A percentile compares a stretch with the other conserved stretches of the same genome.
phyloP scores from a whole-genome alignment of 2,113 vertebrate genomes.

The Ahaetulla prasina region DNA sequence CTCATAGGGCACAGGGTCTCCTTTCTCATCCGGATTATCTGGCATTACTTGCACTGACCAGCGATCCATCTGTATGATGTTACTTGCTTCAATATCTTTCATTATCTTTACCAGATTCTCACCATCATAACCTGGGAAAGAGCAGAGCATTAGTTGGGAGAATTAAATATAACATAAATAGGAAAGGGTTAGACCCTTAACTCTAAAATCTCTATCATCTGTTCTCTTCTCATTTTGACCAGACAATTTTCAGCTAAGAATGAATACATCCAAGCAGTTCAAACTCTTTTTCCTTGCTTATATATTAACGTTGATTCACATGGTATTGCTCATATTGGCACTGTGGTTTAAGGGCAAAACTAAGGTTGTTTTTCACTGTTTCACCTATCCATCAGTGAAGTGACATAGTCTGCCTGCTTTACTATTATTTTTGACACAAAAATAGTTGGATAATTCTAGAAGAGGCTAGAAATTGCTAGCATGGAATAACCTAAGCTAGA shows the following conservation, averaged over 20 bases:
- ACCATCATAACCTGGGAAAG: conserved; percentile 81
- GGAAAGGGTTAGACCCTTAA: too few relatives aligned
- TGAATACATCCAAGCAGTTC: not conserved
- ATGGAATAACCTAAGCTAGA: not conserved
- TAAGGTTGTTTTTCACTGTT: not conserved
- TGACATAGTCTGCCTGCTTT: not conserved
- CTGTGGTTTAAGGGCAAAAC: not conserved
- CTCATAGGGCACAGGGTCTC: conserved; percentile 88
- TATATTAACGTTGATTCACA: not conserved
- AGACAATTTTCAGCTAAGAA: not conserved
- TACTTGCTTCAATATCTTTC: conserved; percentile 78
- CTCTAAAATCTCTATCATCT: not conserved
- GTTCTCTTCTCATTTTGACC: not conserved
- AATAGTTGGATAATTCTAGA: not conserved
- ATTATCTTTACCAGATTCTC: conserved; percentile 80
- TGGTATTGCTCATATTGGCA: not conserved
- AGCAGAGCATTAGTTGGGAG: not conserved
- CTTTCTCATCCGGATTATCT: conserved; percentile 73
- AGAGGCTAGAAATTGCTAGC: not conserved
- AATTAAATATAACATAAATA: too few relatives aligned
- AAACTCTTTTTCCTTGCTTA: not conserved
- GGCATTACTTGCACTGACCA: conserved; percentile 85
- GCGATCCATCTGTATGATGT: conserved; percentile 78
- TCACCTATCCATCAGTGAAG: not conserved
- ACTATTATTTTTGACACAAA: not conserved